Conservation (phyloP, 53 echinoderm and acorn worm genomes). For the Actinopyga echinites region DNA sequence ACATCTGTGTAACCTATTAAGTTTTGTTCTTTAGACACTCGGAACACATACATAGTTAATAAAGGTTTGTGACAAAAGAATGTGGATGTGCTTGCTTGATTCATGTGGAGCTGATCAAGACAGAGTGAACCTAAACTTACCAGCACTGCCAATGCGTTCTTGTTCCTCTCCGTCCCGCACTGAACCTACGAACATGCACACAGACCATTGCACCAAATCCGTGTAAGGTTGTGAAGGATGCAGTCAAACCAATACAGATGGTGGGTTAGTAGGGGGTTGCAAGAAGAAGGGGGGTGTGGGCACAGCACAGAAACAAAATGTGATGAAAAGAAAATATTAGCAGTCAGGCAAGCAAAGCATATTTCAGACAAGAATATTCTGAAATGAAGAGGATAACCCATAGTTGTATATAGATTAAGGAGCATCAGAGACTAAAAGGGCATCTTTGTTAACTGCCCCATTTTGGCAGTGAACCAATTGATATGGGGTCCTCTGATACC, state of each 20-base stretch:
- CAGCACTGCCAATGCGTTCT: slow-evolving; percentile 7
- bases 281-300: slow-evolving; percentile 49
- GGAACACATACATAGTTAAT: too few species aligned
- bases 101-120: too few species aligned
- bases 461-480: too few species aligned
- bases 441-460: too few species aligned
- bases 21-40: too few species aligned
- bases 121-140: not conserved
- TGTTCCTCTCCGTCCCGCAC: slow-evolving; percentile 1
- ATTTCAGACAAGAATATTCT: not conserved
- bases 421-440: too few species aligned
- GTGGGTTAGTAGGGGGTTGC: slow-evolving; percentile 40
- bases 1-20: too few species aligned
- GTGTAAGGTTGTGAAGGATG: slow-evolving; percentile 1
- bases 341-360: not conserved
- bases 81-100: too few species aligned
- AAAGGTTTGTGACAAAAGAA: too few species aligned
- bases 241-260: slow-evolving; percentile 30
- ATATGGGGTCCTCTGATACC: too few species aligned
- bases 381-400: too few species aligned
- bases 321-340: not conserved
- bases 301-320: slow-evolving; percentile 3
- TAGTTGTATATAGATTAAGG: too few species aligned
- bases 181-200: not conserved
- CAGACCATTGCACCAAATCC: not conserved